Evolutionary conservation across 2,113 vertebrate genomes (phyloP), one percentile per base, ranked within the genome.

Genomic region (Paradisaea rubra): DNA sequence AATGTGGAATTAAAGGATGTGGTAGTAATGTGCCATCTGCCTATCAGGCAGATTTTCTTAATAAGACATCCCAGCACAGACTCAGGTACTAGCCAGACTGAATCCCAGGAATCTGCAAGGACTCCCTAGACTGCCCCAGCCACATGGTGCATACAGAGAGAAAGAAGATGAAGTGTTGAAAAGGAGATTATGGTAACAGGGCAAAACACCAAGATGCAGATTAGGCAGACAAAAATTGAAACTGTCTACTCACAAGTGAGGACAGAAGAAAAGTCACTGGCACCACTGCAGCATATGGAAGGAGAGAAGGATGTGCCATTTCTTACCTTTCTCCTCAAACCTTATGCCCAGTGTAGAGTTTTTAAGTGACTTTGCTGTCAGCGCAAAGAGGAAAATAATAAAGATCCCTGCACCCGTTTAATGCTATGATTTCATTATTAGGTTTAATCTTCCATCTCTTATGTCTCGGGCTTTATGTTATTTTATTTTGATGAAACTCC

Each of bases 171-270:
- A 42, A 68, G 12, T 11, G 7, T 33, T 60, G 39, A 49, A 77
- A 95, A 88, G 37, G 8, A 64, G n/a, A 33, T 23, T 22, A 44
- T 10, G 33, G 3, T 33, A 81, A 64, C 20, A 49, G 10, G 33
- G 49, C 14, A 68, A 53, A 91, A 63, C 5, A 81, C 35, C 0
- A 0, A 56, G 15, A 81, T 0, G 0, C 0, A 1, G 57, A 79
- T 57, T 47, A 33, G 7, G 35, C 20, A 85, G 41, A 41, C 15
- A 86, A 88, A 81, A 76, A 20, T 5, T 27, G 8, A 59, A 84
- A 81, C 24, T 45, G 15, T 3, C 41, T 64, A 27, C 23, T 88
- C 39, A 53, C 1, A 59, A n/a, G 9, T 1, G 4, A 77, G 52
- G 9, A 59, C 15, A 74, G 31, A 72, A 79, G 31, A 89, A 81